Evolutionary conservation across 2,113 vertebrate species (phyloP).

Genomic region (Petromus typicus): DNA sequence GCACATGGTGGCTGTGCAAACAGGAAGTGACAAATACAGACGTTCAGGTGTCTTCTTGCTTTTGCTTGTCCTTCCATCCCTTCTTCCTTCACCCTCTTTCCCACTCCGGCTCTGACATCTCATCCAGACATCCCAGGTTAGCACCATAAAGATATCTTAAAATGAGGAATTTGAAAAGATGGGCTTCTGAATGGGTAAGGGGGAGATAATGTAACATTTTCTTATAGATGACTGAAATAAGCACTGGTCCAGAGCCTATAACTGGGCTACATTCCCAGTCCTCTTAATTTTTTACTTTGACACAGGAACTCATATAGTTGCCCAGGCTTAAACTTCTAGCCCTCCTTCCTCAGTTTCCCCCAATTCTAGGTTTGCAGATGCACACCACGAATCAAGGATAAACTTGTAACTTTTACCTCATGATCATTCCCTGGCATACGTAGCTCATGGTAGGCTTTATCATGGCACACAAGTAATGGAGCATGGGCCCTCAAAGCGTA

Average conservation of each 20-base stretch:
- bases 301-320: background rate
- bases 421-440: background rate
- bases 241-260: background rate
- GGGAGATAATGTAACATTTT: background rate
- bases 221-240: background rate
- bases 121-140: background rate
- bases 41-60: rapidly evolving
- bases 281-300: background rate
- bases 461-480: background rate
- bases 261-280: background rate
- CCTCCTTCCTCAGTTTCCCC: background rate
- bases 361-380: background rate
- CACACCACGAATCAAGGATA: background rate
- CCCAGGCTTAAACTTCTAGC: background rate
- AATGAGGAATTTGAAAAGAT: background rate
- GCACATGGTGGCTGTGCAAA: background rate
- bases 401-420: background rate
- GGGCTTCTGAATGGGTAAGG: background rate
- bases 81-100: background rate
- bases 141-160: background rate
- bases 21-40: background rate
- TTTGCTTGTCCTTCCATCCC: background rate
- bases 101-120: background rate
- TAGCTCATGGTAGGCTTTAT: background rate
- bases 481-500: background rate